Evolutionary conservation across 2,113 vertebrate species (phyloP).

Genomic region (Himantopus leucocephalus): DNA sequence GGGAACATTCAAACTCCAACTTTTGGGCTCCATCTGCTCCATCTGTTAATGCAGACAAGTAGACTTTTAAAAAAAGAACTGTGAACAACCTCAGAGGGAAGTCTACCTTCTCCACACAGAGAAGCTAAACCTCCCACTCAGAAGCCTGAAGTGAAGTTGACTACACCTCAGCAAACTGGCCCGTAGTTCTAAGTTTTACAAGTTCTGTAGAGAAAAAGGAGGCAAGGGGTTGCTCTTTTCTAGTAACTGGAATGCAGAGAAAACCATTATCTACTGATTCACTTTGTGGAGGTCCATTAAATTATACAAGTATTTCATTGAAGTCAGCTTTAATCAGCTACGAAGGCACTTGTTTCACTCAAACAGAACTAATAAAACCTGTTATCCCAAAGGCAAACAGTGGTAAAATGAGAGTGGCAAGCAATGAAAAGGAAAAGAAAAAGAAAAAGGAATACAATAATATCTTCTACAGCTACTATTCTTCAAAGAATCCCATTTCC

Average conservation of each 20-base stretch:
- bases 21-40: neutral
- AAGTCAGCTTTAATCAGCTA: constrained; percentile 18
- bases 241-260: neutral
- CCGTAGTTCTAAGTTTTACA: neutral
- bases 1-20: neutral
- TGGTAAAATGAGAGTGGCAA: neutral
- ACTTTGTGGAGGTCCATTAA: neutral
- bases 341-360: neutral
- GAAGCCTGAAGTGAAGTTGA: neutral
- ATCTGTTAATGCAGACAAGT: neutral
- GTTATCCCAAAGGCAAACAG: neutral
- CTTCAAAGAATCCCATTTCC: neutral
- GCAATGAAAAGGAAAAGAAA: neutral
- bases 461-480: neutral
- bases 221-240: neutral
- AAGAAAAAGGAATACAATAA: accelerated
- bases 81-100: neutral
- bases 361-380: constrained; percentile 25
- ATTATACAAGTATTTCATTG: neutral
- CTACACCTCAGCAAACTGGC: neutral
- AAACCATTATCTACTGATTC: neutral
- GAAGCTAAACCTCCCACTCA: neutral
- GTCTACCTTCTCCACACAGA: neutral
- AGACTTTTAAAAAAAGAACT: neutral
- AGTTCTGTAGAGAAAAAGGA: neutral